These are phyloP conservation scores for Siniperca obscura DNA, from an alignment of 2,797 vertebrate genomes.

Conservation along the genomic window DNA sequence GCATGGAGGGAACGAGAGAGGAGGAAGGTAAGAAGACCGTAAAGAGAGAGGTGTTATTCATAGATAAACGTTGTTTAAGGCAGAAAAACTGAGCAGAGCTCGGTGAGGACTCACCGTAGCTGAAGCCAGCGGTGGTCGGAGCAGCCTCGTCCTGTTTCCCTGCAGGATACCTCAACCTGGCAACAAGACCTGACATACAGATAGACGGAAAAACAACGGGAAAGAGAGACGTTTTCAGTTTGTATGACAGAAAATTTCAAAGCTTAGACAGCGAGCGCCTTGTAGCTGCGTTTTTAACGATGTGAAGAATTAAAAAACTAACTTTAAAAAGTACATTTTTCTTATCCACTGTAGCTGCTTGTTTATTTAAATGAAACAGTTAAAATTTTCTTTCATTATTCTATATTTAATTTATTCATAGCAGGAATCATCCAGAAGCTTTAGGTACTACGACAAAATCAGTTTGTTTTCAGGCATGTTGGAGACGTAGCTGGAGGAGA, in stretches of 20 bases:
- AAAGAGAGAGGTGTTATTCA: background rate
- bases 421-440: background rate
- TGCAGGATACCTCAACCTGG: slow-evolving; percentile 92
- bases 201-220: background rate
- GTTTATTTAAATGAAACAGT: no score
- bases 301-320: no score
- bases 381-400: no score
- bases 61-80: background rate
- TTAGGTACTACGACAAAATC: background rate
- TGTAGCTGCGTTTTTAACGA: no score
- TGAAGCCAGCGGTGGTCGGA: slow-evolving; percentile 94
- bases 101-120: slow-evolving; percentile 88
- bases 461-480: no score
- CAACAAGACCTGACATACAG: slow-evolving; percentile 88
- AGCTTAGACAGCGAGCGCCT: no score
- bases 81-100: background rate
- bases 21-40: background rate
- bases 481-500: no score
- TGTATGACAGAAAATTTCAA: no score
- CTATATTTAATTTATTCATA: no score
- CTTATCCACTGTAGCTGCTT: background rate
- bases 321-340: no score
- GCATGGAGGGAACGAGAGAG: background rate
- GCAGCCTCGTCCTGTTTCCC: slow-evolving; percentile 85
- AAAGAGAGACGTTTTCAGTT: no score